Evolutionary conservation across 1,140 invertebrate genomes (phyloP).

Genomic region (Anastatus disparis): DNA sequence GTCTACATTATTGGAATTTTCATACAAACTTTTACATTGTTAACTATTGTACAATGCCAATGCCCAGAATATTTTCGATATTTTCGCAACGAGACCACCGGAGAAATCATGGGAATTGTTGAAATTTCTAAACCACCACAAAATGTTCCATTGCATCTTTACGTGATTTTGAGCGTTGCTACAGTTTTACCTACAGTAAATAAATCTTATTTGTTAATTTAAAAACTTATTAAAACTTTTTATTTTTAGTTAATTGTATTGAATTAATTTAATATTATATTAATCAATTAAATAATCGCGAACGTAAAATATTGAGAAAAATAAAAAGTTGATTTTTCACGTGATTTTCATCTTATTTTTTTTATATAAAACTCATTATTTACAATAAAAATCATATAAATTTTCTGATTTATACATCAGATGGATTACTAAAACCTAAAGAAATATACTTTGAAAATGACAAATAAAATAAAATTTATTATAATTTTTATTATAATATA

Average conservation of each 20-base stretch:
- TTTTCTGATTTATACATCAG: too few species aligned
- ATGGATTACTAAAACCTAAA: too few species aligned
- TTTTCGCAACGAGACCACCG: conserved; percentile 49
- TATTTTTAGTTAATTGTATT: too few species aligned
- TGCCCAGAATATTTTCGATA: conserved; percentile 65
- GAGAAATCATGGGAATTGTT: conserved; percentile 56
- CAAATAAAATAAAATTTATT: not conserved
- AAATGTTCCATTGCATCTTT: conserved; percentile 48
- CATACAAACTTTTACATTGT: conserved; percentile 4
- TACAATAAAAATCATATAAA: too few species aligned
- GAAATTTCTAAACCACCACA: conserved; percentile 51
- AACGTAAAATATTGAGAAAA: not conserved
- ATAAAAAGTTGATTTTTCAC: too few species aligned
- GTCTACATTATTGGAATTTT: conserved; percentile 1
- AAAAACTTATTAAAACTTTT: too few species aligned
- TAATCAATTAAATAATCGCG: too few species aligned
- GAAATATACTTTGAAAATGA: not conserved
- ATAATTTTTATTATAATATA: not conserved
- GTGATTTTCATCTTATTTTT: too few species aligned
- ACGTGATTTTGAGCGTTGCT: conserved; percentile 50
- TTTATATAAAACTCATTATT: too few species aligned
- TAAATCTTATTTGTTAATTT: too few species aligned
- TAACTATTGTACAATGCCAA: conserved; percentile 48
- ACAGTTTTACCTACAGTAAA: conserved; percentile 51
- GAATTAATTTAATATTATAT: too few species aligned